These are phyloP conservation scores for Oegoconia quadripuncta DNA, from an alignment of 2,888 invertebrate species.

Conservation along the genomic window DNA sequence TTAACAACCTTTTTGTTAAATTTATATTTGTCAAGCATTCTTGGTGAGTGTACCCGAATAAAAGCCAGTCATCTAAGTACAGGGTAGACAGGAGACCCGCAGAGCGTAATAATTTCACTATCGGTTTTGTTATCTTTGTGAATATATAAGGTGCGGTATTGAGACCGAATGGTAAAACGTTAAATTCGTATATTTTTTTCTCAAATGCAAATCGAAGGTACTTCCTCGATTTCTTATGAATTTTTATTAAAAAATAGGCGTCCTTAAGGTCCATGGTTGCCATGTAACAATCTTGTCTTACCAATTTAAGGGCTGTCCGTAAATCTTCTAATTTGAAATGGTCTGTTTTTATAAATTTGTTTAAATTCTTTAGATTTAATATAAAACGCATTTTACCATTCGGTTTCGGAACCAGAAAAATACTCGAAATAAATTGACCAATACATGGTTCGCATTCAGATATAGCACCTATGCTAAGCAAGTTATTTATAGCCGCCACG, in stretches of 20 bases:
- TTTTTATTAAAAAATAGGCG: no score
- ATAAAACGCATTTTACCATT: conserved; percentile 11
- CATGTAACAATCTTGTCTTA: conserved; percentile 7
- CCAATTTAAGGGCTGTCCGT: conserved; percentile 9
- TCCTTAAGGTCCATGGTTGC: no score
- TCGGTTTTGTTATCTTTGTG: conserved; percentile 7
- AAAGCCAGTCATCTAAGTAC: conserved; percentile 7
- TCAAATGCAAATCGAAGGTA: conserved; percentile 3
- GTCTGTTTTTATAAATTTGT: no score
- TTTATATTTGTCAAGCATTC: conserved; percentile 3
- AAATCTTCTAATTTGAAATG: conserved; percentile 12
- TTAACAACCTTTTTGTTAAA: neutral
- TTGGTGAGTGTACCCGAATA: neutral
- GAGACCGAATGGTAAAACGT: conserved; percentile 9
- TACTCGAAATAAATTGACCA: conserved; percentile 5
- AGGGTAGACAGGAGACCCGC: neutral
- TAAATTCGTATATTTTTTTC: conserved; percentile 6
- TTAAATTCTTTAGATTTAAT: conserved; percentile 6
- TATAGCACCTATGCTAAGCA: conserved; percentile 2
- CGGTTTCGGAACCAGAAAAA: conserved; percentile 7
- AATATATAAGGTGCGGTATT: conserved; percentile 6
- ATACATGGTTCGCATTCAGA: conserved; percentile 5
- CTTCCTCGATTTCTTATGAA: conserved; percentile 3
- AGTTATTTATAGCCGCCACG: neutral
- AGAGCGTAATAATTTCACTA: neutral